phyloP scores from a whole-genome alignment of 2,888 invertebrate species.

The Brenthis ino region DNA sequence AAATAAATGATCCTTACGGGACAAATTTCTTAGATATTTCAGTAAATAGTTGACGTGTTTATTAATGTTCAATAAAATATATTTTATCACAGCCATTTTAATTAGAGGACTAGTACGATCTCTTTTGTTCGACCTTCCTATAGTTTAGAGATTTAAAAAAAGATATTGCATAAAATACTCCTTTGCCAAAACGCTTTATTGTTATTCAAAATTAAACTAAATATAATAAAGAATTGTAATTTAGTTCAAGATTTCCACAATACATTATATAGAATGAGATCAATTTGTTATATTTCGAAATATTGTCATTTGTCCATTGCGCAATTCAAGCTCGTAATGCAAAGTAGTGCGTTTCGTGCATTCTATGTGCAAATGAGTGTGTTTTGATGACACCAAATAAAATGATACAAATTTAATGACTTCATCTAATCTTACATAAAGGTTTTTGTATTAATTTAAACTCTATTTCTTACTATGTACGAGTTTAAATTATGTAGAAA shows the following conservation, averaged over 20 bases:
- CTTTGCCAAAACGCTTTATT: no score
- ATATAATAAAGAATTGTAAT: conserved; percentile 3
- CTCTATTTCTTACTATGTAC: conserved; percentile 8
- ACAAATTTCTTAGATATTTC: neutral
- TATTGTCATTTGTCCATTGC: conserved; percentile 32
- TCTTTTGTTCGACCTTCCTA: no score
- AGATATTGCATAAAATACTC: no score
- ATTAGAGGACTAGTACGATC: no score
- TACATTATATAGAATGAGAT: conserved; percentile 26
- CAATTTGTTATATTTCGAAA: conserved; percentile 36
- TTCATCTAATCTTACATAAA: conserved; percentile 14
- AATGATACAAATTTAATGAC: conserved; percentile 21
- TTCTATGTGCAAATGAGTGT: conserved; percentile 22
- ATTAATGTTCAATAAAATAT: no score
- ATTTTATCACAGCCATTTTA: no score
- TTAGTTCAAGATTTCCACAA: conserved; percentile 21
- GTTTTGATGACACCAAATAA: conserved; percentile 29
- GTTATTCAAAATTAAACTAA: no score
- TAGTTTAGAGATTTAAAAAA: no score
- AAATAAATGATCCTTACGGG: conserved; percentile 4
- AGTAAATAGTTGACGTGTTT: neutral
- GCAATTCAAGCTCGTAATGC: conserved; percentile 29
- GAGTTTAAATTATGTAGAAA: conserved; percentile 6
- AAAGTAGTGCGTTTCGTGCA: conserved; percentile 26
- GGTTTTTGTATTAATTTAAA: neutral